Base-by-base conservation (phyloP, 2,113 vertebrate species). In the Neodontobutis hainanensis region DNA sequence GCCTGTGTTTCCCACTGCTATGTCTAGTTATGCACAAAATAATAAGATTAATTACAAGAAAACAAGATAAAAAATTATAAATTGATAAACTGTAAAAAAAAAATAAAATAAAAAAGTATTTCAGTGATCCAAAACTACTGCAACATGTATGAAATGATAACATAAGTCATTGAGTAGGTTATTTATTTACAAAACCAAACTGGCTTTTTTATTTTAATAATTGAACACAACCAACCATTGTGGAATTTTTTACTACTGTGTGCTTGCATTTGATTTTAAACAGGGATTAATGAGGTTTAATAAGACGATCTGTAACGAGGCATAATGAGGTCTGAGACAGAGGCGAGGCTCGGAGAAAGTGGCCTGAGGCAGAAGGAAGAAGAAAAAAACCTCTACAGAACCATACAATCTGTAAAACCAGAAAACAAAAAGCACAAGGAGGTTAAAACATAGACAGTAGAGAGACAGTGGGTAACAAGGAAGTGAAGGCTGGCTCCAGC, bases 151-250 rank as follows among this genome's bases (percentile, higher is more conserved):
- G 27, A 50, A 50, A 16, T 50, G 10, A 19, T 27, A 80, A 64
- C 36, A 52, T 0, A 56, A 57, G 35, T 36, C 15, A 68, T 65
- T 4, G 19, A 75, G 60, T 11, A 16, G 11, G 32, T 19, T 16
- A 6, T 11, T 14, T 32, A 42, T 47, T 6, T 8, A 40, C 19
- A 42, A 49, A 73, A 61, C 32, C 32, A 50, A 34, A 62, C 15
- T 56, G 8, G 19, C 64, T 70, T 62, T 27, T 48, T 12, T 19
- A 48, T 80, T 78, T 85, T 77, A 86, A 87, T 80, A 76, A 27
- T 19, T 50, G 4, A 19, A 10, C 8, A 19, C 16, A 27, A 27
- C 19, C 19, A 27, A 27, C 3, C 19, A 27, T 27, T 27, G 19
- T 27, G 19, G 19, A 27, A 27, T 27, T 27, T 27, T 27, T 2